These are phyloP conservation scores for Acrobasis consociella DNA, from an alignment of 2,888 invertebrate species.

Conservation along the genomic window DNA sequence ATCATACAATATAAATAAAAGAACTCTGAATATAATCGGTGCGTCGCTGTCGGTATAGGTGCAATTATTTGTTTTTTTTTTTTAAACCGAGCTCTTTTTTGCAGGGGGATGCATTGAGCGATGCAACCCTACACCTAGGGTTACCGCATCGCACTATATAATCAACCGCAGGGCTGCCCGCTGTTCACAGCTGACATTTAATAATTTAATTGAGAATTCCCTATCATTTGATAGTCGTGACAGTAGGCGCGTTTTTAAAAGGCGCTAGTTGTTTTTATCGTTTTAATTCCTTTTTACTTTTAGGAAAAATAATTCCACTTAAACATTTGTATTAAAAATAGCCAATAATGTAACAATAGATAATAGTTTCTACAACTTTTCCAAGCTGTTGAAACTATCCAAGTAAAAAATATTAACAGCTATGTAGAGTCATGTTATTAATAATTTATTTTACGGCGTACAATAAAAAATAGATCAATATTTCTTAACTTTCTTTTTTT, in stretches of 20 bases:
- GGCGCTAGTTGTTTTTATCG: neutral
- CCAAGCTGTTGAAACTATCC: too few species aligned
- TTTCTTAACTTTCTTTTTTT: too few species aligned
- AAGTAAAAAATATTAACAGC: too few species aligned
- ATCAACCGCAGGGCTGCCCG: slow-evolving; percentile 34
- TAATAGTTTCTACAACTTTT: too few species aligned
- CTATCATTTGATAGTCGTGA: slow-evolving; percentile 42
- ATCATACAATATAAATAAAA: too few species aligned
- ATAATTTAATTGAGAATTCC: slow-evolving; percentile 72
- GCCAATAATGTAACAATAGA: too few species aligned
- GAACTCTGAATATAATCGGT: neutral
- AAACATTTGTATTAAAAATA: too few species aligned
- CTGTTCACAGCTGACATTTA: slow-evolving; percentile 60
- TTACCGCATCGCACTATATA: slow-evolving; percentile 23
- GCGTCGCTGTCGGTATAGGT: neutral
- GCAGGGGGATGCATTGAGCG: neutral
- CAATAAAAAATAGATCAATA: too few species aligned
- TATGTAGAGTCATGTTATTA: too few species aligned
- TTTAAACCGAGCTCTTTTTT: neutral
- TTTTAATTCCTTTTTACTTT: too few species aligned
- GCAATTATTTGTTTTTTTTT: neutral
- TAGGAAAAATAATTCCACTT: too few species aligned
- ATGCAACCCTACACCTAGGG: slow-evolving; percentile 15
- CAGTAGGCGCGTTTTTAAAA: neutral
- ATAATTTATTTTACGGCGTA: too few species aligned